Conservation (phyloP, 2,888 invertebrate genomes). For the Pyralis farinalis region DNA sequence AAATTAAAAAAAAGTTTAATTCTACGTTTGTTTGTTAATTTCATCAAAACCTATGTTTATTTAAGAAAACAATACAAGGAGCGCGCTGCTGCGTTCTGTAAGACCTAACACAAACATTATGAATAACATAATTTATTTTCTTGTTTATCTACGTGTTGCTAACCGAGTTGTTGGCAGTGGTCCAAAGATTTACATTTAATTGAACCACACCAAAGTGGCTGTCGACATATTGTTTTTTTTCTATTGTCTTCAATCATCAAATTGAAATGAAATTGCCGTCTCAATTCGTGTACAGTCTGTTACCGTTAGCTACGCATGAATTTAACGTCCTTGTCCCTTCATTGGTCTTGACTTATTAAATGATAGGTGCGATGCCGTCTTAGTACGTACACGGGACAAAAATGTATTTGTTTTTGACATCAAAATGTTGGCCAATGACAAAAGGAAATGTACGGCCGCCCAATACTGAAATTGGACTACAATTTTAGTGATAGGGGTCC, state of each 20-base stretch:
- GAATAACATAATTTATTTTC: conserved; percentile 23
- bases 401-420: no score
- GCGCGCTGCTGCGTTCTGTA: background rate
- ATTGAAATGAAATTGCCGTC: conserved; percentile 5
- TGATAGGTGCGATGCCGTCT: no score
- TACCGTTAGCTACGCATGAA: background rate
- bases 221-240: conserved; percentile 2
- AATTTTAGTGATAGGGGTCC: conserved; percentile 20
- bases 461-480: conserved; percentile 1
- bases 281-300: background rate
- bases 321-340: conserved; percentile 4
- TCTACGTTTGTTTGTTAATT: no score
- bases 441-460: no score
- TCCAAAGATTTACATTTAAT: conserved; percentile 48
- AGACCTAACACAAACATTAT: conserved; percentile 11
- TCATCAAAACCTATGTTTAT: no score
- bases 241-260: conserved; percentile 4
- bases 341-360: conserved; percentile 3
- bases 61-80: no score
- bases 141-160: conserved; percentile 43
- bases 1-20: no score
- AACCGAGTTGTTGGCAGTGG: conserved; percentile 38
- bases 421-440: no score
- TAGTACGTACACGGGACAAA: no score
- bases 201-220: conserved; percentile 14